Evolutionary conservation across 2,888 invertebrate genomes (phyloP), one percentile per base, ranked within the genome.

Genomic region (Encarsia formosa): DNA sequence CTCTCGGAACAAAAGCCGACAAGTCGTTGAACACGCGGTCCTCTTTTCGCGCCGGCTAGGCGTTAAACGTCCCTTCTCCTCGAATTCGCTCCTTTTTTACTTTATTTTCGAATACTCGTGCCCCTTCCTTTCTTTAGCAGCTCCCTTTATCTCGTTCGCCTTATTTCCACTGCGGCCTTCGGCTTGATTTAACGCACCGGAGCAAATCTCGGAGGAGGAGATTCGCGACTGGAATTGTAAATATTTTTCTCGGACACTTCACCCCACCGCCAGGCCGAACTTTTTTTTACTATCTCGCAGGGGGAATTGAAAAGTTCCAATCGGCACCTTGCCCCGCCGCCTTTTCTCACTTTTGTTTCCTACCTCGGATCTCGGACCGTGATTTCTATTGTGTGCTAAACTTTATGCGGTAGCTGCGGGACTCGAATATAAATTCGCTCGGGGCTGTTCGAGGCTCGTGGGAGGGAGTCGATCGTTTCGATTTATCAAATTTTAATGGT

Each of bases 161-260:
- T 26, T 26, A n/a, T n/a, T 26, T 8, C 26, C 26, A 8, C 11
- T 11, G 26, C 29, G 41, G 34, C 41, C 34, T 47, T 47, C 34
- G 43, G 31, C 23, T 11, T 38, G 46, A 46, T 49, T 49, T 29
- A 37, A 49, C 49, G 37, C 37, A 16, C 37, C 26, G 5, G 16
- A 13, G 22, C 11, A 45, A 26, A 26, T 26, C 11, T 26, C 26
- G 6, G 6, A 11, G 26, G 22, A 8, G 23, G 24, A 39, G 15
- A 23, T 23, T 39, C 39, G 39, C 26, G 26, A 6, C 26, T 20
- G 26, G 16, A 34, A 15, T 16, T 34, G 22, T 42, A 42, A 42
- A 42, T 44, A 34, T 35, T 44, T 44, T 43, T 22, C 44, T 22
- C 44, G 20, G n/a, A n/a, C 44, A 11, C 34, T 18, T 4, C 19